Percentiles rank a stretch among this genome's conserved stretches.
Evolutionary conservation across 2,888 invertebrate species (phyloP).

Genomic region (Euphydryas editha): DNA sequence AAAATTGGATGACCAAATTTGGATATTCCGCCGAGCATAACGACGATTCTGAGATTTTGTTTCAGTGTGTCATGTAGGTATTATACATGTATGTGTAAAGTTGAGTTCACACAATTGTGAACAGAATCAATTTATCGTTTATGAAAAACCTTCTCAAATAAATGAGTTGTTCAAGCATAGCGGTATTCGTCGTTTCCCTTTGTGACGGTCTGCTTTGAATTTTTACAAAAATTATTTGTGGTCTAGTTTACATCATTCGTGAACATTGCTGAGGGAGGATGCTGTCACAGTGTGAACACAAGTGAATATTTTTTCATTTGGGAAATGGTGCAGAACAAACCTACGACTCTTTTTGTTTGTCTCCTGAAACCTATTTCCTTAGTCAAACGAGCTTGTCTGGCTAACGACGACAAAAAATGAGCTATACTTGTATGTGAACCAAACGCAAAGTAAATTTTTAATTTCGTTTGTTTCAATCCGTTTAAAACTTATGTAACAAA

Average conservation of each 20-base stretch:
- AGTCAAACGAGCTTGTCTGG: constrained; percentile 13
- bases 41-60: constrained; percentile 3
- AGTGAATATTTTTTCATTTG: constrained; percentile 26
- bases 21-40: constrained; percentile 12
- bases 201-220: constrained; percentile 49
- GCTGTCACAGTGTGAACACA: constrained; percentile 23
- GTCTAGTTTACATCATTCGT: constrained; percentile 32
- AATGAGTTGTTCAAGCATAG: constrained; percentile 59
- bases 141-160: constrained; percentile 54
- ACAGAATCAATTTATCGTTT: constrained; percentile 44
- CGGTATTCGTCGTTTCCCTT: constrained; percentile 50
- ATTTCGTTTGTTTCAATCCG: constrained; percentile 1
- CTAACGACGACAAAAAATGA: too few relatives aligned
- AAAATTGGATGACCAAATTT: neutral
- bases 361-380: constrained; percentile 18
- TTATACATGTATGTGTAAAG: neutral
- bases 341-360: constrained; percentile 16
- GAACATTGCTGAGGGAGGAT: constrained; percentile 21
- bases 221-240: constrained; percentile 49
- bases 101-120: constrained; percentile 15
- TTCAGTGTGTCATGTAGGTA: neutral
- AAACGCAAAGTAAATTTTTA: neutral
- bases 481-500: neutral
- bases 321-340: constrained; percentile 20
- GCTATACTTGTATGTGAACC: neutral